Evolutionary conservation across 2,797 vertebrate genomes (phyloP).

Genomic region (Anguilla obscura): DNA sequence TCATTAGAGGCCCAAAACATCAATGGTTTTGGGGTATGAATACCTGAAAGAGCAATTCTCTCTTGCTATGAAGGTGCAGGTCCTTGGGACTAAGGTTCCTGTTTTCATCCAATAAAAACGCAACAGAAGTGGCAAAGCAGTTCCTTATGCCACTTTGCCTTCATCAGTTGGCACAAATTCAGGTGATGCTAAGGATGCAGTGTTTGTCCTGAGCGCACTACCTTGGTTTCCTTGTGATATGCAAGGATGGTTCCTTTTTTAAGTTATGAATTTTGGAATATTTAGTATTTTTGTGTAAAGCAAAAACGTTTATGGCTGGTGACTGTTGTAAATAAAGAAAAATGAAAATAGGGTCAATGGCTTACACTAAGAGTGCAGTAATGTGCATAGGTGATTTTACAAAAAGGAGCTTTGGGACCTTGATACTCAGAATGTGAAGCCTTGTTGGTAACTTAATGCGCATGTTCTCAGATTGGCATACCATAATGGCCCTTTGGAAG

Average conservation of each 20-base stretch:
- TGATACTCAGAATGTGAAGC: neutral
- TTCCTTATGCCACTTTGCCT: neutral
- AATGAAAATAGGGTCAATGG: neutral
- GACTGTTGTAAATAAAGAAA: neutral
- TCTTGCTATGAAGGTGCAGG: neutral
- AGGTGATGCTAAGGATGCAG: neutral
- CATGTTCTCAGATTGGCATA: neutral
- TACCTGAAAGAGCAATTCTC: neutral
- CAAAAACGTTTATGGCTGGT: neutral
- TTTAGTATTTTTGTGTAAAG: neutral
- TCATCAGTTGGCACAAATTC: neutral
- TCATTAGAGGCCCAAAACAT: neutral
- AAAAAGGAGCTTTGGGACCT: neutral
- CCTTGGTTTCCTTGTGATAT: neutral
- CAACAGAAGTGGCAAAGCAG: neutral
- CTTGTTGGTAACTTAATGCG: neutral
- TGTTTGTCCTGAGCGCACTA: neutral
- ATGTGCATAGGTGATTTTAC: neutral
- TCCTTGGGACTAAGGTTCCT: neutral
- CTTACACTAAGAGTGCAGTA: neutral
- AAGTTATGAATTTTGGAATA: neutral
- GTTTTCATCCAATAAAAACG: neutral
- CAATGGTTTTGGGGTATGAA: neutral
- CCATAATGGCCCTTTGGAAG: neutral
- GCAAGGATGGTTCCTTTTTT: neutral